Conservation (phyloP, 1,140 invertebrate genomes). For the Leptopilina boulardi region DNA sequence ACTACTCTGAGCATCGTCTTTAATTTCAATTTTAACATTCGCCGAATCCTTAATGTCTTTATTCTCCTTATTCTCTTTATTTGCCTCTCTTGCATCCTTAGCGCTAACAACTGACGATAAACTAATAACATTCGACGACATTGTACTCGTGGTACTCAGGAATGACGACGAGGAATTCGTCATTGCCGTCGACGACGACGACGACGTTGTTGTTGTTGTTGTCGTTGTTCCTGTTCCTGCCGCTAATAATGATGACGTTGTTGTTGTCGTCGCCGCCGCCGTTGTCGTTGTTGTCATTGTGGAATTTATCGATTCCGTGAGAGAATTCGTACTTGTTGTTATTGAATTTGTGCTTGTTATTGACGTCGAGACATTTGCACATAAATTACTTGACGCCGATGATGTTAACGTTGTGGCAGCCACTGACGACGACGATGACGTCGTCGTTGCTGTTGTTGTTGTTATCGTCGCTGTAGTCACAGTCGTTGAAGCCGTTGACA, state of each 20-base stretch:
- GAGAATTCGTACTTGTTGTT: constrained; percentile 45
- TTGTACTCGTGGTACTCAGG: constrained; percentile 49
- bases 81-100: constrained; percentile 69
- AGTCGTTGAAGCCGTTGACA: constrained; percentile 58
- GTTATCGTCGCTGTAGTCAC: constrained; percentile 59
- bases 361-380: constrained; percentile 59
- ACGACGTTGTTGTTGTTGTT: constrained; percentile 51
- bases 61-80: constrained; percentile 72
- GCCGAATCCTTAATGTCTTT: constrained; percentile 65
- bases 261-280: constrained; percentile 45
- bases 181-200: constrained; percentile 46
- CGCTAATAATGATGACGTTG: constrained; percentile 43
- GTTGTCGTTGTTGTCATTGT: constrained; percentile 57
- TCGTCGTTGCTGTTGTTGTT: constrained; percentile 54
- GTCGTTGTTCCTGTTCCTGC: constrained; percentile 45
- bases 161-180: constrained; percentile 36
- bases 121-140: constrained; percentile 38
- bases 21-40: constrained; percentile 37
- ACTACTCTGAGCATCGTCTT: constrained; percentile 64
- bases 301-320: constrained; percentile 39
- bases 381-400: constrained; percentile 50
- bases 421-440: constrained; percentile 51
- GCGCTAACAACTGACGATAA: constrained; percentile 49
- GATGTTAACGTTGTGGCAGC: constrained; percentile 55
- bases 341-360: constrained; percentile 64